Conservation (phyloP, 2,113 vertebrate genomes). For the Hassar affinis region DNA sequence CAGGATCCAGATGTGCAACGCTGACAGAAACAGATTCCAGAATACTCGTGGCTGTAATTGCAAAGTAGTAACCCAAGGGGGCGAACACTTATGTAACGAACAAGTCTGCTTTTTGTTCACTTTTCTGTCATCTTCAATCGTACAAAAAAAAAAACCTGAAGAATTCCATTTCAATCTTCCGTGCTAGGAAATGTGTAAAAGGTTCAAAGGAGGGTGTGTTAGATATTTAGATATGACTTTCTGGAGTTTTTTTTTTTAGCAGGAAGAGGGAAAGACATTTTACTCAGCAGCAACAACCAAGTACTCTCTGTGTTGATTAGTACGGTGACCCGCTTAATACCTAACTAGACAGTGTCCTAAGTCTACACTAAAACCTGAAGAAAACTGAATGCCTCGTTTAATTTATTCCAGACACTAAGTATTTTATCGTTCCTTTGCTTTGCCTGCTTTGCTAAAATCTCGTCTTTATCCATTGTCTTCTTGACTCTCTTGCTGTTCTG, state of each 20-base stretch:
- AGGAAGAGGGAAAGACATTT: background rate
- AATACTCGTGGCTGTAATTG: background rate
- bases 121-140: background rate
- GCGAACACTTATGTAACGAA: background rate
- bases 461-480: background rate
- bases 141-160: background rate
- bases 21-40: background rate
- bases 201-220: background rate
- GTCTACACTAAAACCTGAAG: too few relatives aligned
- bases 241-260: background rate
- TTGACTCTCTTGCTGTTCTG: background rate
- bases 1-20: constrained; percentile 8
- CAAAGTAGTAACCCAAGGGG: background rate
- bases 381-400: background rate
- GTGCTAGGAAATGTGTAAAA: background rate
- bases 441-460: background rate
- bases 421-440: background rate
- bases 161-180: background rate
- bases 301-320: background rate
- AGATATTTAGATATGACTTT: background rate
- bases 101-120: background rate
- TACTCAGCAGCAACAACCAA: background rate
- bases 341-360: too few relatives aligned
- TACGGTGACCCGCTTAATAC: background rate
- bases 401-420: background rate